Evolutionary conservation across 2,113 vertebrate genomes (phyloP).

Genomic region (Phaethornis superciliosus): DNA sequence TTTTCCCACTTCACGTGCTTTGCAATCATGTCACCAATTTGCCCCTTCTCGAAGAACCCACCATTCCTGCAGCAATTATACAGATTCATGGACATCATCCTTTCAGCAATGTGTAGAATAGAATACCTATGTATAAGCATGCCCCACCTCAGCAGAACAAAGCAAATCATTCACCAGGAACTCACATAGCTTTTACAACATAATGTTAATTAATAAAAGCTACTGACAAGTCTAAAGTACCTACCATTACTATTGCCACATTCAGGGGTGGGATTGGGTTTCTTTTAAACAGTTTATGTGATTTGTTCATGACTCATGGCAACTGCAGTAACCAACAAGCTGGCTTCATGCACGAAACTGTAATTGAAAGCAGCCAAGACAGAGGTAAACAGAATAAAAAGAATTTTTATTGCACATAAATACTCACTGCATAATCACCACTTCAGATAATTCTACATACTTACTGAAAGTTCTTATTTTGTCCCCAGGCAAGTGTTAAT

Average conservation of each 20-base stretch:
- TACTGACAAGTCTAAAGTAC: neutral
- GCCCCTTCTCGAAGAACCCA: neutral
- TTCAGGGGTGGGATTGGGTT: neutral
- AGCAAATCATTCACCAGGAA: neutral
- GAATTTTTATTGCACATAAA: neutral
- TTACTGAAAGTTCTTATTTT: neutral
- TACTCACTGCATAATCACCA: neutral
- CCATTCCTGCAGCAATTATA: neutral
- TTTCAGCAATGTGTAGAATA: neutral
- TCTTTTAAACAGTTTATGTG: neutral
- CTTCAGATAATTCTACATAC: neutral
- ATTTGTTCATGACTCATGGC: neutral
- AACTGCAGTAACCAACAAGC: neutral
- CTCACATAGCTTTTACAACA: neutral
- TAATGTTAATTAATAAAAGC: neutral
- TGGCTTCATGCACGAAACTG: neutral
- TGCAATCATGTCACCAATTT: neutral
- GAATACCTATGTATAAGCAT: neutral
- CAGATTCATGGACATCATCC: rapidly evolving
- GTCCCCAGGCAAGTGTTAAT: neutral
- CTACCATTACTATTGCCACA: neutral
- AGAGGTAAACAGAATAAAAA: neutral
- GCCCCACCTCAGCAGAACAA: neutral
- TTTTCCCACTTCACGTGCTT: neutral
- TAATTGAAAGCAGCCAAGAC: neutral